These are phyloP conservation scores for Bufo gargarizans DNA, from an alignment of 2,113 vertebrate genomes.

Conservation along the genomic window DNA sequence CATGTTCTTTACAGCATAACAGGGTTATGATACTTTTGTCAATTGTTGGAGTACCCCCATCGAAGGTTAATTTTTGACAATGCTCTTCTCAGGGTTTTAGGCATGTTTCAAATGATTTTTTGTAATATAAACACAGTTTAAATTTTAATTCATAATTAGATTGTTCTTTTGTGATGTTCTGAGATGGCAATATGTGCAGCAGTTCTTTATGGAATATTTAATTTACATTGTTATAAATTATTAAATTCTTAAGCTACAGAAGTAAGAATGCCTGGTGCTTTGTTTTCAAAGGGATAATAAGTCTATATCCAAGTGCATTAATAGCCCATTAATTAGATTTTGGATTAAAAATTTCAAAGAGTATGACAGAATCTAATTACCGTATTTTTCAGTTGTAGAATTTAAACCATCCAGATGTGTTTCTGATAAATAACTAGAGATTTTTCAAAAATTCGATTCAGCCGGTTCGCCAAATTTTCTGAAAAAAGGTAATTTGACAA, in stretches of 20 bases:
- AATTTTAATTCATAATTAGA: not conserved
- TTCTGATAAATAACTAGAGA: too few species aligned
- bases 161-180: not conserved
- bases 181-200: conserved; percentile 1
- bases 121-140: not conserved
- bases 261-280: conserved; percentile 13
- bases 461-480: too few species aligned
- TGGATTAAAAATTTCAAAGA: conserved; percentile 20
- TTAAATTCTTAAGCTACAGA: conserved; percentile 10
- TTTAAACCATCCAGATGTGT: not conserved
- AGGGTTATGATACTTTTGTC: too few species aligned
- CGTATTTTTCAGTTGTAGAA: not conserved
- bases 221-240: conserved; percentile 18
- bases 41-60: not conserved
- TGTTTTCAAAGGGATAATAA: conserved; percentile 30
- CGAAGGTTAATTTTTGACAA: not conserved
- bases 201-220: conserved; percentile 28
- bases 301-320: conserved; percentile 14
- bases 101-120: not conserved
- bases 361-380: conserved; percentile 9
- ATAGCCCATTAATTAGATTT: conserved; percentile 28
- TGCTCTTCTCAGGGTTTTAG: not conserved
- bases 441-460: too few species aligned
- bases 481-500: too few species aligned
- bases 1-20: too few species aligned